Evolutionary conservation across 1,140 invertebrate genomes (phyloP).

Genomic region (Aphelinus certus): DNA sequence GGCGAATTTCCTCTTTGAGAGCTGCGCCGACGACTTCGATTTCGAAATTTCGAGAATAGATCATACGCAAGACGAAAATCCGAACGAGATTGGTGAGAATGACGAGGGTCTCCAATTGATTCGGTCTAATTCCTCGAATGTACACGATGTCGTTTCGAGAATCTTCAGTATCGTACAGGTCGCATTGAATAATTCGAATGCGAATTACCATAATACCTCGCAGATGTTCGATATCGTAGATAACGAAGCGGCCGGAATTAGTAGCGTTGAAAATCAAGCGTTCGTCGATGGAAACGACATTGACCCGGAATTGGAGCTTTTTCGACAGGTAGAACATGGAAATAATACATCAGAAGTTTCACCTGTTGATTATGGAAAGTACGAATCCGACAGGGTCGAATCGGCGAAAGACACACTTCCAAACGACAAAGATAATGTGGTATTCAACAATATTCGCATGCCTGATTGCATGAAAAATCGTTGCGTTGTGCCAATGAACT

Average conservation of each 20-base stretch:
- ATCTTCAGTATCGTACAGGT: background rate
- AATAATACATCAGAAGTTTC: no score
- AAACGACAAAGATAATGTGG: no score
- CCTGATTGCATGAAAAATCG: background rate
- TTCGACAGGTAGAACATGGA: no score
- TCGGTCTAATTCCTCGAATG: background rate
- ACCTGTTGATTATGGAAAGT: no score
- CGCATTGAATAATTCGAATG: background rate
- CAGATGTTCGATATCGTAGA: background rate
- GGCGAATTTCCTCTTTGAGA: slow-evolving; percentile 9
- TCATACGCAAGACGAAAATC: background rate
- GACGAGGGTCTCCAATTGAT: background rate
- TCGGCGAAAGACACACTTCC: no score
- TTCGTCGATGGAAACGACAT: no score
- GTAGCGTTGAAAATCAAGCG: background rate
- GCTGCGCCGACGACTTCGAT: background rate
- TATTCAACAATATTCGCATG: background rate
- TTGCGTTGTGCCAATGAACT: background rate
- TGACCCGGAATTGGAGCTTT: no score
- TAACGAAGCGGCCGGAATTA: background rate
- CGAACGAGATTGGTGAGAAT: background rate
- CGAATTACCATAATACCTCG: background rate
- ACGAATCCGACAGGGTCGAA: no score
- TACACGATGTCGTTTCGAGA: background rate
- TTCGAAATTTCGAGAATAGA: background rate